Evolutionary conservation across 2,113 vertebrate genomes (phyloP).

Genomic region (Piliocolobus tephrosceles): DNA sequence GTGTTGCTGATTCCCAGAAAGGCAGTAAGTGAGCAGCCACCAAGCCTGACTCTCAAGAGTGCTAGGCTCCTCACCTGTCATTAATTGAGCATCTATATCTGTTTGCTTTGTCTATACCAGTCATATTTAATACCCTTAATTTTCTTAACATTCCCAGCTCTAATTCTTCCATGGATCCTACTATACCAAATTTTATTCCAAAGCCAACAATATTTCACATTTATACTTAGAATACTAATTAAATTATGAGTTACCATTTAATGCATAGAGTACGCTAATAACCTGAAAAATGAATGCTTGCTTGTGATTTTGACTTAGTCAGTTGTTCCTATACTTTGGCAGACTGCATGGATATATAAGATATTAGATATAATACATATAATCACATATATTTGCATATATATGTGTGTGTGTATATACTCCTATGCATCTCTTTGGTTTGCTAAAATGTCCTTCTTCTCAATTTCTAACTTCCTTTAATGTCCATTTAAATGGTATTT

Average conservation of each 20-base stretch:
- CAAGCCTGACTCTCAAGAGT: neutral
- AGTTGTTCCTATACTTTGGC: neutral
- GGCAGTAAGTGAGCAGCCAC: neutral
- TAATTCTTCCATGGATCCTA: neutral
- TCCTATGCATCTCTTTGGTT: neutral
- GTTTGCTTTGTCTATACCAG: neutral
- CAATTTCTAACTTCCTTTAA: neutral
- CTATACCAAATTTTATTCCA: neutral
- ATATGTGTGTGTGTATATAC: neutral
- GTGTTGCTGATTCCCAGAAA: neutral
- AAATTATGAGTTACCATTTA: constrained; percentile 14
- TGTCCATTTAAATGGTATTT: neutral
- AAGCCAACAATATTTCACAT: neutral
- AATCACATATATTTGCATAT: neutral
- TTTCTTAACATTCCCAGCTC: neutral
- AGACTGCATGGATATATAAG: neutral
- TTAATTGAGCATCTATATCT: neutral
- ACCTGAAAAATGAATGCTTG: neutral
- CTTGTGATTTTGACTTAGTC: neutral
- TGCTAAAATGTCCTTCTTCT: neutral
- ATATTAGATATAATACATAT: neutral
- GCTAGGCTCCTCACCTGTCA: neutral
- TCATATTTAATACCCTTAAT: neutral
- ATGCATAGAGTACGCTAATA: neutral
- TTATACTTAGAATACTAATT: constrained; percentile 21